phyloP scores from a whole-genome alignment of 2,888 invertebrate genomes.

The Torymus auratus region DNA sequence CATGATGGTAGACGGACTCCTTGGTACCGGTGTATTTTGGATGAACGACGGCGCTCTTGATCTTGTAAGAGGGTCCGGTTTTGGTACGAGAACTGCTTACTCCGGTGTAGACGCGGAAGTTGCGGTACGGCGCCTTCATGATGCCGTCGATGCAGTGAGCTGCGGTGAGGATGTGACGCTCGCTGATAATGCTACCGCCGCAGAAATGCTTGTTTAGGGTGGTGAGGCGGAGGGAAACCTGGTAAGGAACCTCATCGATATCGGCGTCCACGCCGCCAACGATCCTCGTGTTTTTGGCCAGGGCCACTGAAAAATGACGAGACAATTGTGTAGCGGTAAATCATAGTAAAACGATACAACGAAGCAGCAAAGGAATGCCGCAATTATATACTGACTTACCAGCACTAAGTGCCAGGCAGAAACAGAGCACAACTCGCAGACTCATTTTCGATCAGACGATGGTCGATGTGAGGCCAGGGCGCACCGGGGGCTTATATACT shows the following conservation, averaged over 20 bases:
- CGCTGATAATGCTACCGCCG: conserved; percentile 40
- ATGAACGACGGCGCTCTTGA: not conserved
- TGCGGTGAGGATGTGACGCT: conserved; percentile 61
- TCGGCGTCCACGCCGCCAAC: not conserved
- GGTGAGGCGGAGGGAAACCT: not conserved
- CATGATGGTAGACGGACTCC: not conserved
- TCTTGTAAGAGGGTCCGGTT: not conserved
- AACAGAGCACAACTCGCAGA: not conserved
- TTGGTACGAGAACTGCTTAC: conserved; percentile 25
- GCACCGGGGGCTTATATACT: no score
- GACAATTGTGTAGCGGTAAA: not conserved
- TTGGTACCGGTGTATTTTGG: not conserved
- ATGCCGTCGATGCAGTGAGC: conserved; percentile 59
- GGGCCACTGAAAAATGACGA: not conserved
- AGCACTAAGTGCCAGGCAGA: not conserved
- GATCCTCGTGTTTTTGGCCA: not conserved
- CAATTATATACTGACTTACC: not conserved
- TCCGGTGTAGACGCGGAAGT: conserved; percentile 56
- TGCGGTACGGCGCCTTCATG: not conserved
- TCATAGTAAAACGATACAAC: not conserved
- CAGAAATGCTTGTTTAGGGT: not conserved
- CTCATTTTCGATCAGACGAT: not conserved
- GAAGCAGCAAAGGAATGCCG: no score
- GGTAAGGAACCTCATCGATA: not conserved
- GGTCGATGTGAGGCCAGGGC: no score